phyloP scores from a whole-genome alignment of 2,797 vertebrate species.

The Chiroxiphia lanceolata region DNA sequence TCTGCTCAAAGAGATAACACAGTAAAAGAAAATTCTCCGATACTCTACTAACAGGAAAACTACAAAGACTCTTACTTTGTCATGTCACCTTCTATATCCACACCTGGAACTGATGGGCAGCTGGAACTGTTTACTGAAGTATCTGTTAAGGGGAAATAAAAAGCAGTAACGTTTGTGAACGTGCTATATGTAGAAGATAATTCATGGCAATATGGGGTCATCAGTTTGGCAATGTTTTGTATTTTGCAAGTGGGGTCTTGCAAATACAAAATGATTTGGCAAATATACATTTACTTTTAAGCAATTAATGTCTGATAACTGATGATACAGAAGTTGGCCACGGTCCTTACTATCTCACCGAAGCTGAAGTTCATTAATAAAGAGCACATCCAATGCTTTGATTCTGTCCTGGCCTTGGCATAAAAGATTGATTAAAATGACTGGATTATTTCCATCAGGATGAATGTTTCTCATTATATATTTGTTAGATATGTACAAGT shows the following conservation, averaged over 20 bases:
- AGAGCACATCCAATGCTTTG: background rate
- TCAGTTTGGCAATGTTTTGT: background rate
- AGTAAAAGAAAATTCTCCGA: background rate
- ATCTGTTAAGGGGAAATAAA: background rate
- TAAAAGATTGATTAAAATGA: background rate
- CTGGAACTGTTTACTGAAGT: background rate
- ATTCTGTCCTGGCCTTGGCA: background rate
- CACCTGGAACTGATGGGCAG: slow-evolving; percentile 24
- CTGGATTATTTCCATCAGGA: background rate
- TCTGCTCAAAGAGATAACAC: background rate
- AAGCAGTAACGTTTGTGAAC: background rate
- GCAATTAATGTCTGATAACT: background rate
- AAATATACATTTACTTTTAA: background rate
- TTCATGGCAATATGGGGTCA: background rate
- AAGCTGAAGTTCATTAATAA: background rate
- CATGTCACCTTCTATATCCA: slow-evolving; percentile 75
- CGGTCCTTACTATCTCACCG: background rate
- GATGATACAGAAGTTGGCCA: background rate
- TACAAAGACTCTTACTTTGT: slow-evolving; percentile 56
- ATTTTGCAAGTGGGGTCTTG: background rate
- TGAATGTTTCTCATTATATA: background rate
- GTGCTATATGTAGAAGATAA: background rate
- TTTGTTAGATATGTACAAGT: background rate
- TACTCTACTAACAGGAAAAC: background rate
- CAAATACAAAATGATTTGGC: background rate